Evolutionary conservation across 2,888 invertebrate genomes (phyloP).

Genomic region (Diachrysia chrysitis): DNA sequence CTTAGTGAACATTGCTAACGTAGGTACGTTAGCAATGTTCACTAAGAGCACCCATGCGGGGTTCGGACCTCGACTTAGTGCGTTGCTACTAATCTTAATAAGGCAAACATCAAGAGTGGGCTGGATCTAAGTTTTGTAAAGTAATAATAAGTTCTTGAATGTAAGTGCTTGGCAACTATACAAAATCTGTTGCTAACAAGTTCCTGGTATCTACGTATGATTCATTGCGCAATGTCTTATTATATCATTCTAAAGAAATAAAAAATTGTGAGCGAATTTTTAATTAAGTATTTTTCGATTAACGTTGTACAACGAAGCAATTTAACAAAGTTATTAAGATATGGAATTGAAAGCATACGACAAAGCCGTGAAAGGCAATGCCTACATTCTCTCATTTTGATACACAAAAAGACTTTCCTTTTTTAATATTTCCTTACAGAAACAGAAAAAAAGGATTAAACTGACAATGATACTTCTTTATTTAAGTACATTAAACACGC

Average conservation of each 20-base stretch:
- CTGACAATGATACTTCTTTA: too few relatives aligned
- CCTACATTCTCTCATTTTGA: not conserved
- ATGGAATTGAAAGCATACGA: not conserved
- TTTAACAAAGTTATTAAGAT: slow-evolving; percentile 14
- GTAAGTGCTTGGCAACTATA: not conserved
- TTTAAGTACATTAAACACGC: too few relatives aligned
- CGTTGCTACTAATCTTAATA: too few relatives aligned
- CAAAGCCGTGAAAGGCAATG: slow-evolving; percentile 10
- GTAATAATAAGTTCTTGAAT: not conserved
- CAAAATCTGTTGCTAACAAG: not conserved
- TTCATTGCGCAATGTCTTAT: not conserved
- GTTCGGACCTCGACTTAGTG: too few relatives aligned
- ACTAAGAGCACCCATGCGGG: too few relatives aligned
- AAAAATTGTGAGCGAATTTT: not conserved
- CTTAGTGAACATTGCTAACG: too few relatives aligned
- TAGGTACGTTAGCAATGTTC: too few relatives aligned
- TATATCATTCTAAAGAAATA: not conserved
- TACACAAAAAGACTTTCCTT: not conserved
- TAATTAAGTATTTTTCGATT: slow-evolving; percentile 1
- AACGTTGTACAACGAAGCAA: slow-evolving; percentile 11
- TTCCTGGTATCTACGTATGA: slow-evolving; percentile 1
- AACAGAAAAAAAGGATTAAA: too few relatives aligned
- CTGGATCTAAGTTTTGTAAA: too few relatives aligned
- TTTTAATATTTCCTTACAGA: not conserved
- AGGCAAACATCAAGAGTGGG: too few relatives aligned